Evolutionary conservation across 2,888 invertebrate genomes (phyloP).

Genomic region (Plagodis pulveraria): DNA sequence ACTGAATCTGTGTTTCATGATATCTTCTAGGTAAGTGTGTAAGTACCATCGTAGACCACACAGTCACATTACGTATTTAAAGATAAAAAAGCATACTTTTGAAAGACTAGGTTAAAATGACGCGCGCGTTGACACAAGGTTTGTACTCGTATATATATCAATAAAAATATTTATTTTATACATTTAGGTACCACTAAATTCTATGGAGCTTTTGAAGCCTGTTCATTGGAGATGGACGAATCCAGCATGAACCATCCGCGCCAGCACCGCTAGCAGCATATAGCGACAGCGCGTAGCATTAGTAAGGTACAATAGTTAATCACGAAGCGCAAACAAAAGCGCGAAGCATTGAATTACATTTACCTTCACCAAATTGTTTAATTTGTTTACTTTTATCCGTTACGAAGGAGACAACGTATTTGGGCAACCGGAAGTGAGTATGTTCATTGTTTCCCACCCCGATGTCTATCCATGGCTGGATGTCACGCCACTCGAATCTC

Average conservation of each 20-base stretch:
- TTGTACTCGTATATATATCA: too few relatives aligned
- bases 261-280: slow-evolving; percentile 60
- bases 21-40: too few relatives aligned
- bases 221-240: neutral
- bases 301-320: slow-evolving; percentile 65
- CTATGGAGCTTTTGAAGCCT: neutral
- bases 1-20: too few relatives aligned
- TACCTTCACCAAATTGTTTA: slow-evolving; percentile 87
- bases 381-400: slow-evolving; percentile 86
- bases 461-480: slow-evolving; percentile 78
- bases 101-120: too few relatives aligned
- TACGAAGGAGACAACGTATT: slow-evolving; percentile 87
- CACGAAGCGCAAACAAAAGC: slow-evolving; percentile 75
- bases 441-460: slow-evolving; percentile 81
- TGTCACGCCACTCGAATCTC: slow-evolving; percentile 86
- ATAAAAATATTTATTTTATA: too few relatives aligned
- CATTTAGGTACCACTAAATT: too few relatives aligned
- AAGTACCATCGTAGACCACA: too few relatives aligned
- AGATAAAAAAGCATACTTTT: too few relatives aligned
- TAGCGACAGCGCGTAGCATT: slow-evolving; percentile 65
- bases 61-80: too few relatives aligned
- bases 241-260: slow-evolving; percentile 42
- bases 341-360: slow-evolving; percentile 82
- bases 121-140: too few relatives aligned
- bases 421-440: slow-evolving; percentile 85